Base-by-base conservation (phyloP, 2,797 vertebrate species). In the Enoplosus armatus region DNA sequence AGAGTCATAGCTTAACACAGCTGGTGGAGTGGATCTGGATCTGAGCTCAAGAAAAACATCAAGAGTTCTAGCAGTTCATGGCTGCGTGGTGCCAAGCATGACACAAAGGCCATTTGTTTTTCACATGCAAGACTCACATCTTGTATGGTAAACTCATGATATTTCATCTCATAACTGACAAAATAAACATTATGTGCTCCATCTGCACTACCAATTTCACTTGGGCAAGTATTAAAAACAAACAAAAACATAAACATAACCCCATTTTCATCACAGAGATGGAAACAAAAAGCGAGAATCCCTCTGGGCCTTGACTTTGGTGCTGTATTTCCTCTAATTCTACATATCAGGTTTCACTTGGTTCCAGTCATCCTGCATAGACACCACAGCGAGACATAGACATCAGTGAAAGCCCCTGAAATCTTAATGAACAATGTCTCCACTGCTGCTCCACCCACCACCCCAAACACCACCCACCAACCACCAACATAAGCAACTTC, bases 381-480 rank as follows among this genome's bases (percentile, higher is more conserved):
- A 89, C 90, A 53, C 85, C 85, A 78, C 87, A 87, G 56, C 0
- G 41, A 92, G 65, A 82, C 77, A 74, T 35, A 86, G 82, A 87
- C 89, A 77, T 84, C 80, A 81, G 58, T 45, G 55, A 72, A 82
- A 86, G 79, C 60, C 82, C 77, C 88, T 73, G 68, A 88, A 82
- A 79, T 83, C 85, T 85, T 92, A 94, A 95, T 89, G 90, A 93
- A 86, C 87, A 77, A 88, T 85, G 92, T 94, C 93, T 93, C 92
- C 92, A 84, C 66, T 35, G 71, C 77, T 60, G 83, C 89, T 84
- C 88, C 87, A 80, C 85, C 89, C 90, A 87, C 77, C 77, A 0
- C 47, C 64, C 71, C 35, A 47, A 81, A 86, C 85, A 72, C 85
- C 83, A 63, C 81, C 78, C 82, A 85, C 87, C 87, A 90, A 86